A percentile compares a stretch with the other conserved stretches of the same genome.
Evolutionary conservation across 2,113 vertebrate species (phyloP).

Genomic region (Pogonocichla stellata): DNA sequence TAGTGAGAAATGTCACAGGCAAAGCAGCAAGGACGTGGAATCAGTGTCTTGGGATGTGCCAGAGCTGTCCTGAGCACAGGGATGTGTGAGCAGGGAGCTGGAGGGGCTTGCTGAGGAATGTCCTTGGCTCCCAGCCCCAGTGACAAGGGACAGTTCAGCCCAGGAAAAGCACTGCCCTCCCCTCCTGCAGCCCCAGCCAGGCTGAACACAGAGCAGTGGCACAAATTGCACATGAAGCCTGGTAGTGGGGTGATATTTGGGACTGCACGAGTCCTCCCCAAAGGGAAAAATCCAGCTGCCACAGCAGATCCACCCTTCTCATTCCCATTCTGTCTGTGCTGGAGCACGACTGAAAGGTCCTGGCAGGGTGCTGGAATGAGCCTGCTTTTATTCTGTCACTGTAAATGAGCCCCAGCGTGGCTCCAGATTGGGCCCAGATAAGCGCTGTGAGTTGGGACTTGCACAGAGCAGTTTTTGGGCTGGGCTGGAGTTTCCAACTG

Average conservation of each 20-base stretch:
- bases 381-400: neutral
- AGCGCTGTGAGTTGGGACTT: neutral
- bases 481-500: neutral
- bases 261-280: neutral
- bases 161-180: neutral
- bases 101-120: neutral
- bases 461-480: neutral
- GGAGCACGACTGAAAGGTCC: neutral
- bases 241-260: neutral
- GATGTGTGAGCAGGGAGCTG: neutral
- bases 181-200: neutral
- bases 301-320: neutral
- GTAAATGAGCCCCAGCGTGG: neutral
- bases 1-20: neutral
- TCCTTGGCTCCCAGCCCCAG: neutral
- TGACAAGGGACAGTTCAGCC: neutral
- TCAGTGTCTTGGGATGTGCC: neutral
- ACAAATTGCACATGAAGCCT: neutral
- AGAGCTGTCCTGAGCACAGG: neutral
- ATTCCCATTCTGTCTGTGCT: neutral
- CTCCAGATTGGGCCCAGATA: neutral
- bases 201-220: neutral
- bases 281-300: neutral
- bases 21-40: neutral
- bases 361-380: neutral